Evolutionary conservation across 1,140 invertebrate genomes (phyloP), one percentile per base, ranked within the genome.

Genomic region (Dryas iulia): DNA sequence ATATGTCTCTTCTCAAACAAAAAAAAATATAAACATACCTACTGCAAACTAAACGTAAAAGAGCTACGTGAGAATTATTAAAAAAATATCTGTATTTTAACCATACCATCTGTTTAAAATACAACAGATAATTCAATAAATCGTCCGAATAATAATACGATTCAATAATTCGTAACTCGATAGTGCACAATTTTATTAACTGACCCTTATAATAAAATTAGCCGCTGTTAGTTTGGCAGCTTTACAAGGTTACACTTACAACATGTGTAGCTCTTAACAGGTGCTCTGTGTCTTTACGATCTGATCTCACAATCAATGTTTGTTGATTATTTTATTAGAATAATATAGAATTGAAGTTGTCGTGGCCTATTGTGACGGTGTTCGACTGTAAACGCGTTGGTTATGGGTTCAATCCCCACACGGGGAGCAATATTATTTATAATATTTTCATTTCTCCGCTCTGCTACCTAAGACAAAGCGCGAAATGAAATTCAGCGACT

Each of bases 201-300:
- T 56, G 53, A 26, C 21, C 53, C 53, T 26, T 56, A 26, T 26
- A 56, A 25, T 26, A 56, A 56, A 25, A 56, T 56, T 56, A 56
- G 53, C 53, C 53, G 18, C 58, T 28, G 11, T 59, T 59, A 35
- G 12, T 26, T 56, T 56, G 53, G 53, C 53, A 56, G 10, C 3
- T 25, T 25, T 25, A 56, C 53, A 54, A 54, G 53, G 24, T 54
- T 54, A 24, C 53, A n/a, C n/a, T n/a, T n/a, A 56, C 53, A n/a
- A n/a, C n/a, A n/a, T n/a, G n/a, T n/a, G n/a, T 56, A 25, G 53
- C 24, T 56, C 1, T 25, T 25, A 59, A 23, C 18, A 21, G 23
- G 30, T 24, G 58, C 25, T 33, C 12, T 21, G 21, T 30, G n/a
- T 53, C 25, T 56, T 56, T 56, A 26, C 24, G n/a, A 24, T 12